Evolutionary conservation across 2,888 invertebrate genomes (phyloP).

Genomic region (Apoda limacodes): DNA sequence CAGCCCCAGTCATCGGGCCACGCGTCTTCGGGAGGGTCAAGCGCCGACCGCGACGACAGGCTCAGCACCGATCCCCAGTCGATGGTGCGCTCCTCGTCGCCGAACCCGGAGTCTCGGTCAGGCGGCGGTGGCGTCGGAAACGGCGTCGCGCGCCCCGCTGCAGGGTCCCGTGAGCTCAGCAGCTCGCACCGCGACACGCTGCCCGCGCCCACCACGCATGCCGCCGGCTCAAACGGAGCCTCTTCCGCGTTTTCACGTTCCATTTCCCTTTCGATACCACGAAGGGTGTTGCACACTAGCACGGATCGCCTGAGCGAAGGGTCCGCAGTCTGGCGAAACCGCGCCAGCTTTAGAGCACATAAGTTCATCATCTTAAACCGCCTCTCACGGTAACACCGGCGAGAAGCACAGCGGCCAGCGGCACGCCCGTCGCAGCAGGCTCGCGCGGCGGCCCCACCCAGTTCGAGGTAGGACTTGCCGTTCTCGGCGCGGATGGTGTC

Average conservation of each 20-base stretch:
- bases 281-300: conserved; percentile 91
- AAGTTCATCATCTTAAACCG: conserved; percentile 91
- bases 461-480: conserved; percentile 89
- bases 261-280: conserved; percentile 90
- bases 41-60: conserved; percentile 86
- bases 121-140: conserved; percentile 69
- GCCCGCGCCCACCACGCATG: conserved; percentile 47
- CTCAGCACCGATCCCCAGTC: conserved; percentile 94
- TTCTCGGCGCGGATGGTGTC: conserved; percentile 92
- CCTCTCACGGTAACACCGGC: conserved; percentile 86
- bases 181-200: conserved; percentile 73
- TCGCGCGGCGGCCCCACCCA: conserved; percentile 83
- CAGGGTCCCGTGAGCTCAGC: conserved; percentile 57
- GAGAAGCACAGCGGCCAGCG: conserved; percentile 81
- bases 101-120: conserved; percentile 81
- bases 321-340: conserved; percentile 89
- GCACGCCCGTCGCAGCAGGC: conserved; percentile 81
- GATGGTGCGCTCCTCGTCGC: conserved; percentile 84
- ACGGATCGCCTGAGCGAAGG: conserved; percentile 91
- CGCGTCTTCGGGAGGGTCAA: conserved; percentile 86
- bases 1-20: conserved; percentile 74
- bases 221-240: conserved; percentile 54
- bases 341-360: conserved; percentile 91
- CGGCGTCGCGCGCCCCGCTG: conserved; percentile 76
- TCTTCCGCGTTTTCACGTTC: conserved; percentile 75